A percentile compares a stretch with the other conserved stretches of the same genome.
phyloP scores from a whole-genome alignment of 1,140 invertebrate genomes.

The Drosophila miranda region DNA sequence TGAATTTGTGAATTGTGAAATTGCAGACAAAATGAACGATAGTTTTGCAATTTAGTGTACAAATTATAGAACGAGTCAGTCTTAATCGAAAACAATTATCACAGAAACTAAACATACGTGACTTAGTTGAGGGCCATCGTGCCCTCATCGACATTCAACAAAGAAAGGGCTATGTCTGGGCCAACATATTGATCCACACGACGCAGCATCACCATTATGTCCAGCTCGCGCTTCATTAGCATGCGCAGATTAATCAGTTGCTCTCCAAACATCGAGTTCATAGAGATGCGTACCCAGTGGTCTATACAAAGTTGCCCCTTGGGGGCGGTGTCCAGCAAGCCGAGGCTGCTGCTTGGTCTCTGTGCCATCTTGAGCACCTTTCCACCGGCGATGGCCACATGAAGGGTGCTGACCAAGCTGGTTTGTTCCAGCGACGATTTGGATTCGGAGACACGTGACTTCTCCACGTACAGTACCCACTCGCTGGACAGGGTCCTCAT shows the following conservation, averaged over 20 bases:
- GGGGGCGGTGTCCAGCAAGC: neutral
- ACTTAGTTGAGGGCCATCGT: no score
- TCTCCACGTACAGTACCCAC: conserved; percentile 54
- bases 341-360: neutral
- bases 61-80: no score
- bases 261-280: conserved; percentile 2
- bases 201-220: conserved; percentile 27
- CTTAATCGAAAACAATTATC: no score
- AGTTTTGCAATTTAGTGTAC: no score
- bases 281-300: conserved; percentile 19
- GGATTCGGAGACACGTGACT: conserved; percentile 6
- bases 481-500: neutral
- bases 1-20: no score
- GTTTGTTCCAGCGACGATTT: conserved; percentile 34
- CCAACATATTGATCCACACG: neutral
- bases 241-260: conserved; percentile 23
- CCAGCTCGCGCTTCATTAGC: conserved; percentile 26
- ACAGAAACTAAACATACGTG: no score
- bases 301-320: conserved; percentile 27
- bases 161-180: neutral
- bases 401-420: conserved; percentile 38
- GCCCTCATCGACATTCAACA: neutral
- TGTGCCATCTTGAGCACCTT: conserved; percentile 12
- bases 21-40: no score
- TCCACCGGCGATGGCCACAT: conserved; percentile 39